Evolutionary conservation across 1,140 invertebrate genomes (phyloP), one percentile per base, ranked within the genome.

Genomic region (Anastrepha obliqua): DNA sequence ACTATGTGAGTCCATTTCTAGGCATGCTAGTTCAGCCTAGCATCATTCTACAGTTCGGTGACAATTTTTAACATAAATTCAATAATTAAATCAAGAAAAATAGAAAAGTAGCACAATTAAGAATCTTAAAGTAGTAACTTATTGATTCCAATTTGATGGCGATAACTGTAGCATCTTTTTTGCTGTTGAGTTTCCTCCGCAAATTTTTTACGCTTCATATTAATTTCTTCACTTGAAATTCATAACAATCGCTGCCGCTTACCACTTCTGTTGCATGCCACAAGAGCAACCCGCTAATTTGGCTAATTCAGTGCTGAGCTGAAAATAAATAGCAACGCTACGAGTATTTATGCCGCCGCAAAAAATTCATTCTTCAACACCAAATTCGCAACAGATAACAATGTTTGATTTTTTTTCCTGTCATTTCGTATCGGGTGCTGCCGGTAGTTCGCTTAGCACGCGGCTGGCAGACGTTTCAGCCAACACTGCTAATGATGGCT

Each of bases 231-330:
- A 44, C 85, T 62, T 62, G 55, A 86, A 86, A 86, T 86, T 17
- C 74, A 20, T 47, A 81, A 81, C 11, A 47, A 6, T 44, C 13
- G 9, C 62, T 55, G 13, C 6, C n/a, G 42, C 15, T 59, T 17
- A 15, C 51, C 17, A 55, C 29, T 44, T 29, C 20, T 29, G 47
- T 59, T 85, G 81, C 47, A 58, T 59, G 44, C 51, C 62, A 59
- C 65, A 87, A 58, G 51, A 39, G 20, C 67, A 74, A 87, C 85
- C 74, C 58, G 74, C 44, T 87, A 87, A 87, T 87, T 87, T 87
- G 87, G 87, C 74, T 87, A 87, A 87, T 87, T 87, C 74, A 87
- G 74, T 87, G 87, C 58, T 87, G 87, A 62, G 74, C 87, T 62
- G 39, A 58, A 87, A 62, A 81, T 81, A 58, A n/a, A 39, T 15